Base-by-base conservation (phyloP, 1,140 invertebrate genomes). In the Diachasmimorpha longicaudata region DNA sequence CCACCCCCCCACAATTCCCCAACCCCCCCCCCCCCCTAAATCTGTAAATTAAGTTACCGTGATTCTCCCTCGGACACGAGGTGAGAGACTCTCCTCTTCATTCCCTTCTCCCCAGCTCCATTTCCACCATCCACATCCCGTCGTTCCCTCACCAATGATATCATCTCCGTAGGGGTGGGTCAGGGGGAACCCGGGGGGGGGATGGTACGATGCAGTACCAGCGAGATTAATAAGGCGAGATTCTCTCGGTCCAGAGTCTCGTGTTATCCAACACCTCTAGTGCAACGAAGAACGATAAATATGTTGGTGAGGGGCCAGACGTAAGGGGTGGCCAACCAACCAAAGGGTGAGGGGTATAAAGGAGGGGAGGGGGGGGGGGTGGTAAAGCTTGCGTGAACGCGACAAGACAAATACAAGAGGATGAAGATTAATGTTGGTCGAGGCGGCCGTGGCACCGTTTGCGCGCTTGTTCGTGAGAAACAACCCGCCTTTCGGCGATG, bases 371-470 rank as follows among this genome's bases (percentile, higher is more conserved):
- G 66, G 10, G 16, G 11, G 21, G 19, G 42, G 46, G 19, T 44
- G 21, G 74, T 39, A 21, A 69, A 76, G 78, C 37, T 75, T 76
- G 66, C 71, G 55, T 78, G 72, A 74, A 36, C 69, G 73, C 78
- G 79, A 75, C 78, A 81, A 77, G 81, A 83, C 82, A 84, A 82
- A 85, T 83, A 83, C 80, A 83, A 84, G 83, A 83, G 83, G 81
- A 84, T 85, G 83, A 84, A 85, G 83, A 84, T 85, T 85, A 85
- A 85, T 85, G 83, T 78, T 78, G 58, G 75, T 39, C 76, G 42
- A 70, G 71, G 68, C 73, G 58, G 72, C 63, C 76, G 42, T 73
- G 76, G 72, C 73, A 71, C 79, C 71, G 73, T 74, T 63, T 70
- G 39, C 71, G 16, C 66, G 66, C 74, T 75, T 72, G 70, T 71